Evolutionary conservation across 1,140 invertebrate genomes (phyloP), one percentile per base, ranked within the genome.

Genomic region (Drosophila willistoni): DNA sequence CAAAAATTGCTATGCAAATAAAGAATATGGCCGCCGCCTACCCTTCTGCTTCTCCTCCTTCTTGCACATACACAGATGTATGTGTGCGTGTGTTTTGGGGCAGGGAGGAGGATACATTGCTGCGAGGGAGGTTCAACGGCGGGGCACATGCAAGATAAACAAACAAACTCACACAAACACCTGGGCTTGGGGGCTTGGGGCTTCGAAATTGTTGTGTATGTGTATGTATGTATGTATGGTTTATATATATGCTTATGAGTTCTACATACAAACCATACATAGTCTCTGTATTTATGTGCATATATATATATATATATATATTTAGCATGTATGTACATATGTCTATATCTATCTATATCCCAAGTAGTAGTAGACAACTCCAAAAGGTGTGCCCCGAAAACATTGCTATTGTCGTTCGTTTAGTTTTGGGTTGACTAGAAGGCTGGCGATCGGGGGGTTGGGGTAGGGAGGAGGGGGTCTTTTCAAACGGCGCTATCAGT

Each of bases 1-100:
- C 72, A 66, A 89, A 83, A 81, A 89, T 87, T 87, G 79, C 68
- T 83, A 83, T 87, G 83, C 84, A 87, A 87, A 87, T 87, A 89
- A 55, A 80, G 83, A 89, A 87, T 71, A 84, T 70, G 81, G 73
- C 71, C 68, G 73, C 71, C 68, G 68, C 68, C 62, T 62, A 64
- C 56, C 69, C 17, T 25, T 56, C 25, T 29, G 7, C 36, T 39
- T 39, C 36, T 39, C 42, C 68, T 54, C 54, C 55, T 65, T 44
- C 17, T 1, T 19, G 3, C 17, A 3, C 9, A 51, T 51, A 3
- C 9, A 51, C 22, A 51, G 44, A 51, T 22, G 44, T 19, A 0
- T 42, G 41, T 13, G 12, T 6, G n/a, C 14, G n/a, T 13, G 12
- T 10, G 41, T 42, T 2, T 2, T 7, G n/a, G 42, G 42, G 42